Evolutionary conservation across 1,140 invertebrate species (phyloP), one percentile per base, ranked within the genome.

Genomic region (Drosophila bifasciata): DNA sequence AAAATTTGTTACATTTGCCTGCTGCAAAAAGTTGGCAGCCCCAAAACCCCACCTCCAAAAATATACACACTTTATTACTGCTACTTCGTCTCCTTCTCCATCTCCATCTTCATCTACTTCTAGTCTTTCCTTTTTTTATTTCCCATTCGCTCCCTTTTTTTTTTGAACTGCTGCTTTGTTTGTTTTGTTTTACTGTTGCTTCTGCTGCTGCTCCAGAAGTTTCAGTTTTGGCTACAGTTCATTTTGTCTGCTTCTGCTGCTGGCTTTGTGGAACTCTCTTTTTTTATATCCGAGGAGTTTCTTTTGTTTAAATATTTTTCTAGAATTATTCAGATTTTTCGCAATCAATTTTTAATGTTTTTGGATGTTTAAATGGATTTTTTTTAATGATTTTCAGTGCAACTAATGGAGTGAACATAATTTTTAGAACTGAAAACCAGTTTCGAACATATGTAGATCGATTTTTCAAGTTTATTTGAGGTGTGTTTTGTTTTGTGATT

Each of bases 1-100:
- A 88, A 88, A 88, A 89, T 88, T 88, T 83, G 81, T 88, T 86
- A 85, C 80, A 86, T 85, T 88, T 80, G 76, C 81, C 76, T 73
- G 81, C 76, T 73, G 81, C 81, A 79, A 84, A 84, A 69, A 79
- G 64, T 84, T 79, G 63, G 56, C 66, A 13, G 19, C 21, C 28
- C 25, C 41, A 25, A 25, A 36, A 40, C 44, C 40, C 67, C 58
- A 1, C 13, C 43, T 25, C 56, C 67, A 52, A 57, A 77, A 57
- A 50, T 59, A 44, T 74, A 57, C 69, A 81, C 70, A 73, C 53
- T 81, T 79, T 84, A 79, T 79, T 84, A 85, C 66, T 58, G 48
- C 56, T 55, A 75, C 79, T 79, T 63, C n/a, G n/a, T n/a, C n/a
- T n/a, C n/a, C 75, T 67, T 56, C 63, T 69, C 39, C 45, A 64